Evolutionary conservation across 2,888 invertebrate genomes (phyloP), one percentile per base, ranked within the genome.

Genomic region (Volucella zonaria): DNA sequence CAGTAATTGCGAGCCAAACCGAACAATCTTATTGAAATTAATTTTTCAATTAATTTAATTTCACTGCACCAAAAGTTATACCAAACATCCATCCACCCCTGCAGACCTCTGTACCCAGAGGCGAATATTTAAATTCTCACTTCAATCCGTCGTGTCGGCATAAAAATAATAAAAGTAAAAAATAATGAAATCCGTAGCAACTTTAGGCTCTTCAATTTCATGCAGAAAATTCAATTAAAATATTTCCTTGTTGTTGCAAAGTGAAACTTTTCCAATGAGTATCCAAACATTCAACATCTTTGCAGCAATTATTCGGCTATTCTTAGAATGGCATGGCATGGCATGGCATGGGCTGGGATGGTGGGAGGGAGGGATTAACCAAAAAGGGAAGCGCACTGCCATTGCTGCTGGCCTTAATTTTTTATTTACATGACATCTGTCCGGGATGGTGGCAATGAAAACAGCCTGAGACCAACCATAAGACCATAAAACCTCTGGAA

Each of bases 31-130:
- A 56, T 73, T 54, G 58, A 73, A 79, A 73, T 73, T 79, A 67
- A 73, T 79, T 79, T 79, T 73, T 59, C 71, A 79, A 73, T 73
- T 73, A 67, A 79, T 73, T 73, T 54, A 45, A 66, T 66, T 66
- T 52, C 70, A 70, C 56, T 67, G 47, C 47, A 56, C 56, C 45
- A 49, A 59, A 68, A 59, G 61, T 78, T 64, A 56, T 43, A 49
- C 38, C 38, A 12, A 43, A 12, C 52, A 9, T 18, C 31, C 38
- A 23, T 31, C 38, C 14, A 18, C 3, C 59, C 43, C 15, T 2
- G 42, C 14, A 15, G 8, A 6, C 10, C 1, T n/a, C 59, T 6
- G 18, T 23, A n/a, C 23, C 49, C 59, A 11, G n/a, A 9, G 45
- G 67, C 51, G 67, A 66, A 75, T 75, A 75, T 75, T 75, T 75